Evolutionary conservation across 2,113 vertebrate genomes (phyloP), one percentile per base, ranked within the genome.

Genomic region (Morone saxatilis): DNA sequence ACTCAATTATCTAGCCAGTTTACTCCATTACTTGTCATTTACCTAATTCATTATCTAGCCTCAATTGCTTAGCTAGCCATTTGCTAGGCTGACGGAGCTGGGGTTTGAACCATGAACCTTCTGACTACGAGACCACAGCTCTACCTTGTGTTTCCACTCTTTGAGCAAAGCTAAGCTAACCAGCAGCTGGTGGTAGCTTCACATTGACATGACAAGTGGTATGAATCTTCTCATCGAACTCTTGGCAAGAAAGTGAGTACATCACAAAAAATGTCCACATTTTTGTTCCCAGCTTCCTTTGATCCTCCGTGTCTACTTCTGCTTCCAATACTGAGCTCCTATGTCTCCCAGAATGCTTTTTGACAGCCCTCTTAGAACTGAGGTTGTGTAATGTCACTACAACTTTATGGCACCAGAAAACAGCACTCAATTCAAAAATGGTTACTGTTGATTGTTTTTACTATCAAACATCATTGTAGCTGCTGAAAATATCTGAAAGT

Each of bases 341-440:
- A 6, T 72, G 45, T 47, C 40, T 73, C 25, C 71, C 71, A 48
- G 71, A 47, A 60, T 73, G 54, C 71, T 45, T 12, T 72, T 59
- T 72, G 70, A 47, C 41, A 59, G 54, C n/a, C 14, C 8, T 4
- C 4, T 14, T 38, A 57, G 20, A 71, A 17, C 14, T 50, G 20
- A 38, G 11, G 17, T n/a, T 41, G 36, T 71, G 41, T 56, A 57
- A 71, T 43, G n/a, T 56, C 51, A 47, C 16, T 40, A 16, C 59
- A 38, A 11, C 14, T 11, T 17, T 5, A 22, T 13, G 20, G 36
- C 19, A n/a, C 7, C 9, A 57, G 50, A 41, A 36, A 45, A 7
- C 41, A 31, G 59, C 59, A 48, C 25, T 31, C 31, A 47, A 12
- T 47, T 70, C 31, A 40, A 56, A 59, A 31, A 14, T 68, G 22